These are phyloP conservation scores for Drosophila dives DNA, from an alignment of 2,888 invertebrate species.

Conservation along the genomic window DNA sequence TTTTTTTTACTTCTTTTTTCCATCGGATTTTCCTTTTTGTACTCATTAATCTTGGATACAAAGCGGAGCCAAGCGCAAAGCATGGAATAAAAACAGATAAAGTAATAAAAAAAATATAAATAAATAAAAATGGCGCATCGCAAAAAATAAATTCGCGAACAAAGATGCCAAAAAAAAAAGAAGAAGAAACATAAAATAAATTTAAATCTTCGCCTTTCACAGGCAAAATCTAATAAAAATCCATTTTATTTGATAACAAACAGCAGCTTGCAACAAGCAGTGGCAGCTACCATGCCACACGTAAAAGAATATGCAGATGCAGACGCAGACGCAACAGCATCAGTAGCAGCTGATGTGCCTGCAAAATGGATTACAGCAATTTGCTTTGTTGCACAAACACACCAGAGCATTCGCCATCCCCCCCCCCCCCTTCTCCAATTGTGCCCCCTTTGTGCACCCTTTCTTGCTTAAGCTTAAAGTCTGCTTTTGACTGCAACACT, in stretches of 20 bases:
- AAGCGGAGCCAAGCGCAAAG: constrained; percentile 54
- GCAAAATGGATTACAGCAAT: constrained; percentile 78
- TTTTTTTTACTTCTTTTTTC: not conserved
- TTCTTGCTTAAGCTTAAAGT: constrained; percentile 46
- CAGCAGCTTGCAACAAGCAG: constrained; percentile 30
- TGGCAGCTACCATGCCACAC: constrained; percentile 3
- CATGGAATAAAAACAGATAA: constrained; percentile 24
- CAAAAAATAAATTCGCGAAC: constrained; percentile 44
- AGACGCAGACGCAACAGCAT: constrained; percentile 6
- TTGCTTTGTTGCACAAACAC: constrained; percentile 78
- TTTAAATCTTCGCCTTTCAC: constrained; percentile 70
- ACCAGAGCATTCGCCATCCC: not conserved
- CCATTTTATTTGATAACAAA: constrained; percentile 75
- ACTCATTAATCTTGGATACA: constrained; percentile 62
- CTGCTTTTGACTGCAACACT: constrained; percentile 39
- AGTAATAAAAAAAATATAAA: constrained; percentile 19
- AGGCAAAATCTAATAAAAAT: constrained; percentile 75
- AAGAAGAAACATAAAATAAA: constrained; percentile 68
- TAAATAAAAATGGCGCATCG: constrained; percentile 10
- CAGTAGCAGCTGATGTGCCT: constrained; percentile 76
- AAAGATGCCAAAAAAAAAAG: constrained; percentile 51
- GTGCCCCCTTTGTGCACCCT: constrained; percentile 1
- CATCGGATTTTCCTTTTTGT: constrained; percentile 37
- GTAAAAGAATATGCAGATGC: constrained; percentile 5
- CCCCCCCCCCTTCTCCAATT: not conserved